Percentiles rank a stretch among this genome's conserved stretches.
These are phyloP conservation scores for Pristionchus fissidentatus DNA, from an alignment of 2,888 invertebrate species.

Conservation along the genomic window DNA sequence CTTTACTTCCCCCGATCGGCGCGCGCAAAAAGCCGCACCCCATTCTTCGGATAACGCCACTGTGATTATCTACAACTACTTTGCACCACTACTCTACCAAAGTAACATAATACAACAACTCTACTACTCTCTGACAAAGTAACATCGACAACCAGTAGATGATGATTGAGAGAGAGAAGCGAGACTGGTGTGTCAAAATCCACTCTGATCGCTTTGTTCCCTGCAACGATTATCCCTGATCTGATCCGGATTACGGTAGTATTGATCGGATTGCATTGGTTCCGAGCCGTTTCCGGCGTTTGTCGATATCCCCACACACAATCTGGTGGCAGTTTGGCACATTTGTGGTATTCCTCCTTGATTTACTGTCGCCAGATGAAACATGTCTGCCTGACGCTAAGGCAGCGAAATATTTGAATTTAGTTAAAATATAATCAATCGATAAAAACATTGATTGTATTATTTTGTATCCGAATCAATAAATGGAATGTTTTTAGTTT, in stretches of 20 bases:
- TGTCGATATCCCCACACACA: constrained; percentile 22
- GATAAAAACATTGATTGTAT: too few relatives aligned
- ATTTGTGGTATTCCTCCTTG: neutral
- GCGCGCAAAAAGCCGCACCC: neutral
- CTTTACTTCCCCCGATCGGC: neutral
- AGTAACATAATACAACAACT: too few relatives aligned
- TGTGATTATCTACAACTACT: constrained; percentile 41
- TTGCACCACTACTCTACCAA: too few relatives aligned
- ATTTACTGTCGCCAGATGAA: too few relatives aligned
- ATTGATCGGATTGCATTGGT: too few relatives aligned
- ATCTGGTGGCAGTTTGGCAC: constrained; percentile 26
- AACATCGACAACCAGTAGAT: neutral
- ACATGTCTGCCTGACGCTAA: too few relatives aligned
- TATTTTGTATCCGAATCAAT: neutral
- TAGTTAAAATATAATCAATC: too few relatives aligned
- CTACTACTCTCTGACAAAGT: constrained; percentile 13
- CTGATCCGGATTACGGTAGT: too few relatives aligned
- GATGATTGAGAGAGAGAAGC: neutral
- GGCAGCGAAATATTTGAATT: too few relatives aligned
- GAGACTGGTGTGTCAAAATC: too few relatives aligned
- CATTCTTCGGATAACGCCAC: neutral
- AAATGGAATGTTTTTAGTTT: neutral
- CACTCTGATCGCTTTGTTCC: constrained; percentile 31
- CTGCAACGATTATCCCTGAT: constrained; percentile 11
- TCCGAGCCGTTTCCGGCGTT: constrained; percentile 19